phyloP scores from a whole-genome alignment of 2,113 vertebrate species.

The Corythaixoides concolor region DNA sequence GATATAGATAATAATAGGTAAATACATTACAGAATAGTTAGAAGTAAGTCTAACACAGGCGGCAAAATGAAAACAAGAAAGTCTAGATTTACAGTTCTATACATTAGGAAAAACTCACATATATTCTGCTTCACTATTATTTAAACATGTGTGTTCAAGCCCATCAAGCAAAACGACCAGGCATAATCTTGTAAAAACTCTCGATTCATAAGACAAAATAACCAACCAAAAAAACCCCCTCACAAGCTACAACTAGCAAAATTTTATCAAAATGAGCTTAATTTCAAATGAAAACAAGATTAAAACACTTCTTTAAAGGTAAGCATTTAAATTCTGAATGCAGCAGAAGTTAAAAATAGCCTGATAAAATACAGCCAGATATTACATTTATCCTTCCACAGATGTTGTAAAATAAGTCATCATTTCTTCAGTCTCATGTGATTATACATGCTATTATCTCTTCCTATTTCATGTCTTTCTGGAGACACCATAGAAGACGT shows the following conservation, averaged over 20 bases:
- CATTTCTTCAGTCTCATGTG: neutral
- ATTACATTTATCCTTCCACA: neutral
- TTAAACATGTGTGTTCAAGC: neutral
- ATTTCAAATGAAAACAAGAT: neutral
- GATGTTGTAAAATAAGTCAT: neutral
- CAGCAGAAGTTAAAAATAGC: neutral
- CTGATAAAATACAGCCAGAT: neutral
- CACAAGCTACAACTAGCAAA: neutral
- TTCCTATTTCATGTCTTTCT: constrained; percentile 21
- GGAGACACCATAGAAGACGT: neutral
- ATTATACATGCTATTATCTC: neutral
- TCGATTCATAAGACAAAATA: neutral
- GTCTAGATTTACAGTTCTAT: neutral
- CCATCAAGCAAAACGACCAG: neutral
- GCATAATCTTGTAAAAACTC: neutral
- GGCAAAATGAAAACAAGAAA: neutral
- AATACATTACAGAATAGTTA: neutral
- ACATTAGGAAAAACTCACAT: neutral
- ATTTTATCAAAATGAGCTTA: neutral
- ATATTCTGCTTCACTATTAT: neutral
- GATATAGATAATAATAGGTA: neutral
- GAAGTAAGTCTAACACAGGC: neutral
- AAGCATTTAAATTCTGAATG: constrained; percentile 9
- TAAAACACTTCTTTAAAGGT: neutral
- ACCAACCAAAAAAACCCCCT: neutral